Conservation (phyloP, 2,888 invertebrate species). For the Campoplex nolae region DNA sequence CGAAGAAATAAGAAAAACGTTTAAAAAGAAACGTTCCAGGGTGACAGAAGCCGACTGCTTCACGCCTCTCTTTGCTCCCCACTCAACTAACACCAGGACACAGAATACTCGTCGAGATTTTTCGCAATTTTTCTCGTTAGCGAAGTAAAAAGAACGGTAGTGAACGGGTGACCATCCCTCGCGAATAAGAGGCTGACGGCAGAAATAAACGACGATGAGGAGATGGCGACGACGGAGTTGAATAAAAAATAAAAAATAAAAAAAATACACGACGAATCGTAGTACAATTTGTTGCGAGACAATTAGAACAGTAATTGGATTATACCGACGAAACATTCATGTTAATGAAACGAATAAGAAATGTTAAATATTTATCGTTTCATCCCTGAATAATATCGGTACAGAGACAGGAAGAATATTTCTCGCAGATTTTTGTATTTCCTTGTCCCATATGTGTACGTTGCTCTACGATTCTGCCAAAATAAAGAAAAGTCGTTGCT, state of each 20-base stretch:
- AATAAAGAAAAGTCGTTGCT: slow-evolving; percentile 21
- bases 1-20: slow-evolving; percentile 8
- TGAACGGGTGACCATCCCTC: neutral
- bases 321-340: neutral
- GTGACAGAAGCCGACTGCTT: slow-evolving; percentile 52
- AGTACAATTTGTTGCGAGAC: slow-evolving; percentile 40
- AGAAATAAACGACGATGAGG: slow-evolving; percentile 31
- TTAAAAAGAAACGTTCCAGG: slow-evolving; percentile 38
- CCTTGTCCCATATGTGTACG: too few relatives aligned
- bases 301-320: slow-evolving; percentile 38
- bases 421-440: too few relatives aligned
- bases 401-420: neutral
- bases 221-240: neutral
- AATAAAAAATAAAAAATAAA: neutral
- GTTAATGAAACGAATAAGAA: neutral
- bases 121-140: slow-evolving; percentile 67
- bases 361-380: neutral
- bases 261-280: slow-evolving; percentile 12
- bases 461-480: neutral
- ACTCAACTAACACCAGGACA: slow-evolving; percentile 35
- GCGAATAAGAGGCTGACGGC: slow-evolving; percentile 21
- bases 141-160: slow-evolving; percentile 56
- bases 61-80: slow-evolving; percentile 1
- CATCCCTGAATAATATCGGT: neutral
- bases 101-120: slow-evolving; percentile 59